These are phyloP conservation scores for Mycteria americana DNA, from an alignment of 2,797 vertebrate genomes.

Conservation along the genomic window DNA sequence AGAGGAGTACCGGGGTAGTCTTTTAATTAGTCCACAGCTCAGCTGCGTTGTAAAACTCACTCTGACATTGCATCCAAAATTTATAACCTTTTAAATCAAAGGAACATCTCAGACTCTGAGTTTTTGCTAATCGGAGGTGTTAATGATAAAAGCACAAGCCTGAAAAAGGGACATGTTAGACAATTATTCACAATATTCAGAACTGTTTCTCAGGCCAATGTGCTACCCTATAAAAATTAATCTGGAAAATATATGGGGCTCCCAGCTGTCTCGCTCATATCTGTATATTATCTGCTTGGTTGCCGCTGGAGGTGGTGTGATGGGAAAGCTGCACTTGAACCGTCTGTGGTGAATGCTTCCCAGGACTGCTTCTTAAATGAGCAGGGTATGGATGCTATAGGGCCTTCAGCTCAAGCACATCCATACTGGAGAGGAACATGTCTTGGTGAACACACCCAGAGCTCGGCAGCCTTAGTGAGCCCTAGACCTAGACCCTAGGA, in stretches of 20 bases:
- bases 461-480: not conserved
- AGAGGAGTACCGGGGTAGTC: not conserved
- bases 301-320: not conserved
- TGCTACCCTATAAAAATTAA: not conserved
- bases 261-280: not conserved
- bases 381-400: not conserved
- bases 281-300: not conserved
- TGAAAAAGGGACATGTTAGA: not conserved
- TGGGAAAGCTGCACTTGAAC: not conserved
- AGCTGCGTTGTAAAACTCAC: slow-evolving; percentile 21
- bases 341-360: not conserved
- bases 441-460: not conserved
- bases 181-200: not conserved
- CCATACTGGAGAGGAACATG: not conserved
- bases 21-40: slow-evolving; percentile 41
- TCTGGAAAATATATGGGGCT: not conserved
- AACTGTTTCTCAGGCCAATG: not conserved
- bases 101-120: not conserved
- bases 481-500: not conserved
- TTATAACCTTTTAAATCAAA: slow-evolving; percentile 57
- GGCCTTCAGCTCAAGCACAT: not conserved
- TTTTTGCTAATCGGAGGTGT: slow-evolving; percentile 31
- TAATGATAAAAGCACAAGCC: slow-evolving; percentile 34
- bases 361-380: not conserved
- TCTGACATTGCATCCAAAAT: slow-evolving; percentile 43